phyloP scores from a whole-genome alignment of 2,888 invertebrate species.

The Nomada ferruginata region DNA sequence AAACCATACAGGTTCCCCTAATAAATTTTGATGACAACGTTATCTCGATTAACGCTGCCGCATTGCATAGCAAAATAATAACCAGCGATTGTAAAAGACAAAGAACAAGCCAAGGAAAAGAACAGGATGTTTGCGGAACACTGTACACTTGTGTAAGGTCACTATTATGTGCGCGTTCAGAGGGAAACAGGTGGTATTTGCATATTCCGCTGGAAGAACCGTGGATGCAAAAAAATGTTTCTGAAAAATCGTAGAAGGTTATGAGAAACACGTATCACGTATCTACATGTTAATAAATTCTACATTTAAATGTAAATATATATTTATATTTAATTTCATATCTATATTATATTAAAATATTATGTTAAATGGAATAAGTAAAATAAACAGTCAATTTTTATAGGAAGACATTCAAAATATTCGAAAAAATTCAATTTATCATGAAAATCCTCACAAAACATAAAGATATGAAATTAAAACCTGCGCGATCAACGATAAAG shows the following conservation, averaged over 20 bases:
- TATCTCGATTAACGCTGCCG: too few relatives aligned
- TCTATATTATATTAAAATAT: too few relatives aligned
- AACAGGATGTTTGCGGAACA: slow-evolving; percentile 37
- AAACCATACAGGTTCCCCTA: too few relatives aligned
- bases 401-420: too few relatives aligned
- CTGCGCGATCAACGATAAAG: background rate
- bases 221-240: slow-evolving; percentile 14
- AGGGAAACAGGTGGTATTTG: slow-evolving; percentile 39
- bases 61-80: too few relatives aligned
- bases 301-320: too few relatives aligned
- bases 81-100: background rate
- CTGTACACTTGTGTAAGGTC: slow-evolving; percentile 39
- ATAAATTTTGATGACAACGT: too few relatives aligned
- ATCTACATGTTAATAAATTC: too few relatives aligned
- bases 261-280: background rate
- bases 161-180: slow-evolving; percentile 25
- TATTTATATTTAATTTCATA: too few relatives aligned
- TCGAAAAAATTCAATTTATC: background rate
- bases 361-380: too few relatives aligned
- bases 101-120: background rate
- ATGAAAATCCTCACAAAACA: background rate
- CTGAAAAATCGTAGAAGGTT: slow-evolving; percentile 9
- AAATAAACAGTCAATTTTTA: too few relatives aligned
- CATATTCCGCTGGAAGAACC: slow-evolving; percentile 30
- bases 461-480: background rate